These are phyloP conservation scores for Larimichthys polyactis DNA, from an alignment of 2,113 vertebrate species.

Conservation along the genomic window DNA sequence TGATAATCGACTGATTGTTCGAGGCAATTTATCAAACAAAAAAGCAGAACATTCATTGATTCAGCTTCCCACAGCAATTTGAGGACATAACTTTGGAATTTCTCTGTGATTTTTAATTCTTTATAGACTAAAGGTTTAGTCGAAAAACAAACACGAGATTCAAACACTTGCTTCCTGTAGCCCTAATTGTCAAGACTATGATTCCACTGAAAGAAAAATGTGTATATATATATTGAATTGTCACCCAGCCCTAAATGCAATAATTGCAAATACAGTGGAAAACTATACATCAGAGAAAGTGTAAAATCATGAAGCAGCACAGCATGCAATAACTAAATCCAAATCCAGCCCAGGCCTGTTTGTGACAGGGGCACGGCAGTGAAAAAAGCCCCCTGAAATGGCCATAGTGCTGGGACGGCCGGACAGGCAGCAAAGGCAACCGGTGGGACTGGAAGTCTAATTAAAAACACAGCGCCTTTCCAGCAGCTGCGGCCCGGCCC, in stretches of 20 bases:
- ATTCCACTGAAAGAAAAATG: not conserved
- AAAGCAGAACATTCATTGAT: not conserved
- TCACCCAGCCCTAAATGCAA: no score
- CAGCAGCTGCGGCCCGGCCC: constrained; percentile 83
- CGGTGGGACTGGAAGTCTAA: constrained; percentile 82
- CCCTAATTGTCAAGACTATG: not conserved
- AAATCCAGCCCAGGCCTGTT: constrained; percentile 19
- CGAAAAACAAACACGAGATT: not conserved
- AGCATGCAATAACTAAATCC: not conserved
- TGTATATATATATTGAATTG: not conserved
- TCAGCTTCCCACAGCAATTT: not conserved
- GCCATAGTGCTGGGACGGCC: constrained; percentile 47
- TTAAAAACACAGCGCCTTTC: constrained; percentile 83
- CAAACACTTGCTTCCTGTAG: not conserved
- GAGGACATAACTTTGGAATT: not conserved
- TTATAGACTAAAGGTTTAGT: not conserved
- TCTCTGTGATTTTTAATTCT: not conserved
- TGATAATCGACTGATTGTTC: not conserved
- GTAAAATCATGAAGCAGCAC: not conserved
- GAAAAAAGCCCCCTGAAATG: constrained; percentile 55
- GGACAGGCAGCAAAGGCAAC: constrained; percentile 50
- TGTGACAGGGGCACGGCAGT: constrained; percentile 18
- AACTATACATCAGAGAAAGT: not conserved
- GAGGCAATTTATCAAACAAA: not conserved
- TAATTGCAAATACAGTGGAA: not conserved